phyloP scores from a whole-genome alignment of 2,797 vertebrate genomes.

The Pseudopleuronectes americanus region DNA sequence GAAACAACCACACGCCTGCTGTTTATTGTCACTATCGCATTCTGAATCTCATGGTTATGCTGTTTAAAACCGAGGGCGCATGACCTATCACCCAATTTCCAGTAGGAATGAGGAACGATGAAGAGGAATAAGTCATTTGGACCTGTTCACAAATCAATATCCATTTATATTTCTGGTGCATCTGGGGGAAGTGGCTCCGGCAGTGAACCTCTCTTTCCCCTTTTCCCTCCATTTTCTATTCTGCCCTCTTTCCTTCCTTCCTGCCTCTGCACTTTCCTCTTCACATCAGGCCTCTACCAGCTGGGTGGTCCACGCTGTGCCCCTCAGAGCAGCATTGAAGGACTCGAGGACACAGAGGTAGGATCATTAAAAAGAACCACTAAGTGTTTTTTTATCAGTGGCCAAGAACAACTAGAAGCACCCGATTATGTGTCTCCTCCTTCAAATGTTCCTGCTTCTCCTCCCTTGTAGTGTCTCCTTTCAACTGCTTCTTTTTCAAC shows the following conservation, averaged over 20 bases:
- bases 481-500: neutral
- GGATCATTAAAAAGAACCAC: conserved; percentile 1
- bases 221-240: conserved; percentile 26
- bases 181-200: conserved; percentile 49
- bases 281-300: conserved; percentile 88
- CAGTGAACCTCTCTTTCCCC: conserved; percentile 43
- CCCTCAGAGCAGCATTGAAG: conserved; percentile 92
- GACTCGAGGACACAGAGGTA: conserved; percentile 93
- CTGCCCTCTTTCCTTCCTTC: conserved; percentile 6
- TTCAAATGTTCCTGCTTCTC: conserved; percentile 4
- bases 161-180: conserved; percentile 47
- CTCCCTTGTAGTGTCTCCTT: neutral
- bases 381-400: conserved; percentile 6
- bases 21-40: conserved; percentile 45
- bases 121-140: conserved; percentile 65
- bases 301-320: conserved; percentile 86
- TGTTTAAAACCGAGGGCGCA: conserved; percentile 36
- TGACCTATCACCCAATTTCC: conserved; percentile 29
- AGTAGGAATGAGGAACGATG: conserved; percentile 55
- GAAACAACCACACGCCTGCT: conserved; percentile 17
- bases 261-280: neutral
- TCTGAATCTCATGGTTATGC: conserved; percentile 47
- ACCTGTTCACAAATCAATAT: conserved; percentile 65
- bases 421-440: conserved; percentile 9
- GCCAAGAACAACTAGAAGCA: neutral